A percentile compares a stretch with the other conserved stretches of the same genome.
These are phyloP conservation scores for Peromyscus polionotus DNA, from an alignment of 2,113 vertebrate genomes.

Conservation along the genomic window DNA sequence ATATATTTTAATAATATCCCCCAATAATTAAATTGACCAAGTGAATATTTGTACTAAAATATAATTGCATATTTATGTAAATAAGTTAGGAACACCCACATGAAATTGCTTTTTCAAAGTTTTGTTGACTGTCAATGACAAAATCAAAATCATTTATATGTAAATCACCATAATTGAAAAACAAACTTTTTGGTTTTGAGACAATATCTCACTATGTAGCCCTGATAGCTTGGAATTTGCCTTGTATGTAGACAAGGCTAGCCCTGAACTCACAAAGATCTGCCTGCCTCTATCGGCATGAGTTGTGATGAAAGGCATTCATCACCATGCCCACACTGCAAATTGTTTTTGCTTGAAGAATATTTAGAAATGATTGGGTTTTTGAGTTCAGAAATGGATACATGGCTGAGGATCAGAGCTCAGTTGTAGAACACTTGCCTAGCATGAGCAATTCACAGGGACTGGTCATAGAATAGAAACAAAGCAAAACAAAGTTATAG, in stretches of 20 bases:
- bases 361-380: neutral
- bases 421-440: neutral
- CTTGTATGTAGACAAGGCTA: neutral
- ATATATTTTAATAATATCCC: neutral
- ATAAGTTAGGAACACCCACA: neutral
- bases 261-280: neutral
- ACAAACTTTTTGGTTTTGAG: neutral
- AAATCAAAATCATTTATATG: conserved; percentile 11
- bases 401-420: neutral
- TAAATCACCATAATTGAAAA: neutral
- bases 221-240: neutral
- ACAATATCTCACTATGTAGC: neutral
- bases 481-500: neutral
- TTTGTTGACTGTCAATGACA: neutral
- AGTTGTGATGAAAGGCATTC: neutral
- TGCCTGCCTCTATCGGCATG: neutral
- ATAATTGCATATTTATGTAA: neutral
- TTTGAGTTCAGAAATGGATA: neutral
- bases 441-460: neutral
- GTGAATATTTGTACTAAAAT: neutral
- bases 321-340: neutral
- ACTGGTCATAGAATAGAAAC: neutral
- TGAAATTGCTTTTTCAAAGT: conserved; percentile 19
- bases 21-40: neutral
- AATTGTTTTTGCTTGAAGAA: neutral